A percentile compares a stretch with the other conserved stretches of the same genome.
Conservation (phyloP, 2,113 vertebrate species). For the Cromileptes altivelis region DNA sequence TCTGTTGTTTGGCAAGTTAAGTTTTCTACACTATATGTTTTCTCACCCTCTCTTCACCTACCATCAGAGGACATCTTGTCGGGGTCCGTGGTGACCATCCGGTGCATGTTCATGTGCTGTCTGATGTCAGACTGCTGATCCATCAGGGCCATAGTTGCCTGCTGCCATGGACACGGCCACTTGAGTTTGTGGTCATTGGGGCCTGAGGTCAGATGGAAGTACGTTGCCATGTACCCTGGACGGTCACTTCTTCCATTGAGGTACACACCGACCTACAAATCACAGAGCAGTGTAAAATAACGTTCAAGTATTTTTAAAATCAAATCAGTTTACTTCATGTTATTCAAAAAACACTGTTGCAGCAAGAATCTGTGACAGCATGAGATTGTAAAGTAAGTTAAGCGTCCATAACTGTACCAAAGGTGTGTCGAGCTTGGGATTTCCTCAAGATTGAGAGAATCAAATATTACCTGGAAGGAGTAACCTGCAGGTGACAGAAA, state of each 20-base stretch:
- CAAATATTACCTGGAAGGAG: slow-evolving; percentile 85
- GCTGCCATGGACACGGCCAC: slow-evolving; percentile 93
- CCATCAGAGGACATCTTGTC: slow-evolving; percentile 67
- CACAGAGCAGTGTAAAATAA: not conserved
- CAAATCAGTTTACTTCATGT: too few relatives aligned
- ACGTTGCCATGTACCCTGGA: slow-evolving; percentile 53
- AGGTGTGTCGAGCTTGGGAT: not conserved
- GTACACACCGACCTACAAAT: slow-evolving; percentile 77
- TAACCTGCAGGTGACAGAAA: slow-evolving; percentile 90
- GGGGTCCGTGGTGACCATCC: slow-evolving; percentile 90
- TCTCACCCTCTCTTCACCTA: slow-evolving; percentile 60
- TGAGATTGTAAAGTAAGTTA: not conserved
- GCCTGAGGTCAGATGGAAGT: slow-evolving; percentile 89
- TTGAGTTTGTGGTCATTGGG: slow-evolving; percentile 86
- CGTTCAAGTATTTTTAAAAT: too few relatives aligned
- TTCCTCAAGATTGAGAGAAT: not conserved
- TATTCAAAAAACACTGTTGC: not conserved
- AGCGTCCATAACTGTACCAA: not conserved
- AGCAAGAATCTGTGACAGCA: not conserved
- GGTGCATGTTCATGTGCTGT: slow-evolving; percentile 89
- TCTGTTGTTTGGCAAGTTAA: not conserved
- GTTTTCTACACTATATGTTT: not conserved
- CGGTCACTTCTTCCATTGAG: slow-evolving; percentile 29
- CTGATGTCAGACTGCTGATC: slow-evolving; percentile 92
- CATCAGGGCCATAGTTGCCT: slow-evolving; percentile 88